Evolutionary conservation across 2,888 invertebrate species (phyloP), one percentile per base, ranked within the genome.

Genomic region (Megastigmus dorsalis): DNA sequence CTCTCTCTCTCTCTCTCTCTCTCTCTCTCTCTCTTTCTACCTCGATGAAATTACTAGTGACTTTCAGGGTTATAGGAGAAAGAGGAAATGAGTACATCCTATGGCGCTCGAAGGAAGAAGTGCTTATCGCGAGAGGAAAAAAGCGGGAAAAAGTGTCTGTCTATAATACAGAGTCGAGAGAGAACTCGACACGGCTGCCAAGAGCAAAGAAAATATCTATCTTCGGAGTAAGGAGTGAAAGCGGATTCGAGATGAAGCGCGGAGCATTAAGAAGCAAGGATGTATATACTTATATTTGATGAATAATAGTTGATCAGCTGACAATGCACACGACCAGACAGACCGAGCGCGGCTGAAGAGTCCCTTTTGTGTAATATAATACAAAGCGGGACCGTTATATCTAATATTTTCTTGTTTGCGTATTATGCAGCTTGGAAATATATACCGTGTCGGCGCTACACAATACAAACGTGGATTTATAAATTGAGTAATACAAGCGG

Each of bases 71-170:
- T 28, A 10, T 57, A 6, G 3, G 38, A 20, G 63, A 30, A 20
- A 13, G 23, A 63, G 54, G 62, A 68, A 74, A 74, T 63, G 74
- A 62, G 54, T 15, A 15, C 67, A 54, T 54, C 48, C 23, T 28
- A 20, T 7, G 36, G 36, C 23, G 48, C 30, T 9, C 4, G 15
- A n/a, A 26, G 6, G 45, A 43, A 33, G 50, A 72, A 59, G 36
- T 36, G 48, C 67, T 60, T 67, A 62, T 67, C 52, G 15, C 30
- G 43, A 57, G 28, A 41, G 23, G 36, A 62, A 15, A 38, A 33
- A 15, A 43, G 52, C 9, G 23, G 9, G 3, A 38, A 30, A 48
- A 18, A 7, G 15, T 30, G 15, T 30, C 23, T 33, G 7, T 36
- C 15, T 26, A 38, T n/a, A 43, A 60, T 18, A 26, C 6, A 28